Percentiles rank a stretch among this genome's conserved stretches.
These are phyloP conservation scores for Caenorhabditis sp. DNA, from an alignment of 2,888 invertebrate species.

Conservation along the genomic window DNA sequence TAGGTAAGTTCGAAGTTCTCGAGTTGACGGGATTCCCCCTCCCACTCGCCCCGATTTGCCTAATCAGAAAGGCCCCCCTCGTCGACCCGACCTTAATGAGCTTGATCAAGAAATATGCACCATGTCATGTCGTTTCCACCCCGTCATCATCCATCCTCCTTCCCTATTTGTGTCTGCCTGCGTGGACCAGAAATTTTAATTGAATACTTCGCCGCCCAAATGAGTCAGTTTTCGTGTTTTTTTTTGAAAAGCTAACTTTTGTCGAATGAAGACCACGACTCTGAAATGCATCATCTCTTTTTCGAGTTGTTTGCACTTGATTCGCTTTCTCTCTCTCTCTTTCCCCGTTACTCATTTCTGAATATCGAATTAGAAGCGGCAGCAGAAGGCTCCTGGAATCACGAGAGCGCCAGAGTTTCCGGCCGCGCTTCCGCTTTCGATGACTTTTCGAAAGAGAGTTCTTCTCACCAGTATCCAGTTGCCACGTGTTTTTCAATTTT, in stretches of 20 bases:
- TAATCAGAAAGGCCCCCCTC: conserved; percentile 7
- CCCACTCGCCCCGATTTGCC: conserved; percentile 17
- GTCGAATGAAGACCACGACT: neutral
- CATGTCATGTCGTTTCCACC: conserved; percentile 4
- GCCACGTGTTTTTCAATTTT: neutral
- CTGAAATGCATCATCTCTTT: neutral
- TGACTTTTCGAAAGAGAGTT: conserved; percentile 8
- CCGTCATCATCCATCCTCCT: neutral
- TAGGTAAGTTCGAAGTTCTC: conserved; percentile 19
- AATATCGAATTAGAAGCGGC: conserved; percentile 24
- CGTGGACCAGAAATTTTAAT: conserved; percentile 32
- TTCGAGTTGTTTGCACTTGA: conserved; percentile 22
- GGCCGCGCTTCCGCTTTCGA: conserved; percentile 15
- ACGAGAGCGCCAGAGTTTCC: conserved; percentile 12
- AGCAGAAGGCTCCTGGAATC: conserved; percentile 12
- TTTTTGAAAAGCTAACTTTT: neutral
- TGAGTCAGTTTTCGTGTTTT: conserved; percentile 37
- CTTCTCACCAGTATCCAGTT: conserved; percentile 1
- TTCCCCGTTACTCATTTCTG: conserved; percentile 18
- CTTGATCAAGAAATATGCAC: conserved; percentile 27
- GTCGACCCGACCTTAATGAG: conserved; percentile 26
- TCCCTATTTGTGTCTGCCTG: conserved; percentile 3
- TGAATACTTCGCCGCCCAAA: conserved; percentile 40
- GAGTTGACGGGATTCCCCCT: neutral
- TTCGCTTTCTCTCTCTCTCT: neutral